Evolutionary conservation across 2,113 vertebrate genomes (phyloP).

Genomic region (Rhynchopsitta pachyrhyncha): DNA sequence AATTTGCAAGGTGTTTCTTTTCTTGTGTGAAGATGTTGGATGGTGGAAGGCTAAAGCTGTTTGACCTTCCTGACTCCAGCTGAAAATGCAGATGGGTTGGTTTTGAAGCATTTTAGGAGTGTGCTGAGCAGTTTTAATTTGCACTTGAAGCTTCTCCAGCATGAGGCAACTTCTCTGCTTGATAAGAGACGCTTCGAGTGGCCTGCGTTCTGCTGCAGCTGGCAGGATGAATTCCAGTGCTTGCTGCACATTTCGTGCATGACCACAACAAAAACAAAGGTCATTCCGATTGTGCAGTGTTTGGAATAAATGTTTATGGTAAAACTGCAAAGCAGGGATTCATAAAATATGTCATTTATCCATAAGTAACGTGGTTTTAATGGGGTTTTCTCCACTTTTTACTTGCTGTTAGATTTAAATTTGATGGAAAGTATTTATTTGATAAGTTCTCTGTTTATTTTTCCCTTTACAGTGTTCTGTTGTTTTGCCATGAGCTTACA

Average conservation of each 20-base stretch:
- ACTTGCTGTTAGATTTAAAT: background rate
- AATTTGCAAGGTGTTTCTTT: background rate
- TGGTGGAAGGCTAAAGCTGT: background rate
- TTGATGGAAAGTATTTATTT: background rate
- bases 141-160: background rate
- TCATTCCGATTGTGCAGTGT: background rate
- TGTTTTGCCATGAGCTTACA: conserved; percentile 52
- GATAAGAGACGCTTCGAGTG: background rate
- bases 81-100: background rate
- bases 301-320: background rate
- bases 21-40: background rate
- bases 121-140: conserved; percentile 18
- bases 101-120: background rate
- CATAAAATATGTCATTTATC: background rate
- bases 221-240: conserved; percentile 15
- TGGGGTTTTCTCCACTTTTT: background rate
- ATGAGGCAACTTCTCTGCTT: conserved; percentile 8
- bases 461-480: background rate
- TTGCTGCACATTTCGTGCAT: background rate
- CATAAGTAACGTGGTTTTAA: background rate
- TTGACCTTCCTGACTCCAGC: background rate
- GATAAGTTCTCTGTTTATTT: background rate
- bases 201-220: background rate
- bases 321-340: background rate
- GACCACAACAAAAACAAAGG: background rate